Evolutionary conservation across 1,140 invertebrate species (phyloP).

Genomic region (Cydia pomonella): DNA sequence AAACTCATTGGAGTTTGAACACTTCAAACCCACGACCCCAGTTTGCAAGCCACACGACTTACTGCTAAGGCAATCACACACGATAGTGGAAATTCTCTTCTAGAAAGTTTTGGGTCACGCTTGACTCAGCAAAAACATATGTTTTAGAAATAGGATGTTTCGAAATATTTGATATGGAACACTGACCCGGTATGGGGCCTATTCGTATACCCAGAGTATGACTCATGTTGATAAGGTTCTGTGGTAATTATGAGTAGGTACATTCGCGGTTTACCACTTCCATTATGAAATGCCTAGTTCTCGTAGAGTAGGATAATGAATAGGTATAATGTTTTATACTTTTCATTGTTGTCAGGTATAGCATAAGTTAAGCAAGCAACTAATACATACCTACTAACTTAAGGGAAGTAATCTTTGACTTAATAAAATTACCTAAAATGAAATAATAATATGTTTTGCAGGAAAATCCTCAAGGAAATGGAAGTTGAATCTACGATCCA

Average conservation of each 20-base stretch:
- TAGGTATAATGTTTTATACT: background rate
- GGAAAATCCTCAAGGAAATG: background rate
- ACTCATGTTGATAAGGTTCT: background rate
- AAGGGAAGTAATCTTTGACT: too few species aligned
- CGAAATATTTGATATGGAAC: constrained; percentile 20
- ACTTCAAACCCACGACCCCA: too few species aligned
- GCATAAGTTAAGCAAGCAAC: too few species aligned
- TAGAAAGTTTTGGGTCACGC: too few species aligned
- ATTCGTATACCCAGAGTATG: background rate
- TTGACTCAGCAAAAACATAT: background rate
- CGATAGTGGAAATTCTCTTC: too few species aligned
- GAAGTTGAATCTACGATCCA: background rate
- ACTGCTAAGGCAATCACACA: too few species aligned
- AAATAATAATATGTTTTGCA: too few species aligned
- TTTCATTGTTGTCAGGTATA: background rate
- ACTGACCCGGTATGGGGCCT: constrained; percentile 3
- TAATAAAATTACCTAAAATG: too few species aligned
- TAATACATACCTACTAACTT: too few species aligned
- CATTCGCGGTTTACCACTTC: background rate
- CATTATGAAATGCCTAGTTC: constrained; percentile 9
- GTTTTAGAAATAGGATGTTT: constrained; percentile 21
- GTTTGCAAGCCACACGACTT: too few species aligned
- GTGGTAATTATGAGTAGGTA: background rate
- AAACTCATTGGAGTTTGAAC: too few species aligned
- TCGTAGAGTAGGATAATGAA: background rate